Evolutionary conservation across 2,797 vertebrate species (phyloP).

Genomic region (Vipera ursinii): DNA sequence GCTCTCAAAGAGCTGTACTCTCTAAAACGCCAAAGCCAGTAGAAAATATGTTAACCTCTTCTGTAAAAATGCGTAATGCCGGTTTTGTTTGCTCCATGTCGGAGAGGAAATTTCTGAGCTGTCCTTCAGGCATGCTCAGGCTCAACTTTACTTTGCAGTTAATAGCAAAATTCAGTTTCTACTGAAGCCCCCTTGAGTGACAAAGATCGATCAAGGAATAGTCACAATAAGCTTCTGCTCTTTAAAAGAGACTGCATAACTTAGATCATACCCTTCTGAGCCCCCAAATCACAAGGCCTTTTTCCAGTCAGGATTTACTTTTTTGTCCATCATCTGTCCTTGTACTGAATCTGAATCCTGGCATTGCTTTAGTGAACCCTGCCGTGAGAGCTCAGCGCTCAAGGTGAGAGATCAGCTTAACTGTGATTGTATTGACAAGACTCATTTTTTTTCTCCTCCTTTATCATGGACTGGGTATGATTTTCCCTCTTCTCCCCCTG

Average conservation of each 20-base stretch:
- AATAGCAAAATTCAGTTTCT: not conserved
- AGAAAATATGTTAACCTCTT: not conserved
- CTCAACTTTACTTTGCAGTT: not conserved
- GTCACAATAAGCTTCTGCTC: not conserved
- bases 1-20: not conserved
- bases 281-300: not conserved
- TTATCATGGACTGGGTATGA: not conserved
- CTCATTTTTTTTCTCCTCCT: not conserved
- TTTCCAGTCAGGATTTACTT: not conserved
- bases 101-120: not conserved
- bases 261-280: not conserved
- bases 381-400: not conserved
- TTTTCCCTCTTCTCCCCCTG: not conserved
- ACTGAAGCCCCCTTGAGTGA: not conserved
- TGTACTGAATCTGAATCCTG: not conserved
- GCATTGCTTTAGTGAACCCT: not conserved
- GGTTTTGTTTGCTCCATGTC: not conserved
- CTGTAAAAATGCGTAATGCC: not conserved
- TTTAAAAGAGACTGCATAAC: not conserved
- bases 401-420: not conserved
- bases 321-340: not conserved
- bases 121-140: not conserved
- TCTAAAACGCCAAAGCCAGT: not conserved
- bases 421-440: not conserved
- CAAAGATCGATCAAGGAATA: not conserved